Conservation (phyloP, 2,113 vertebrate genomes). For the Rousettus leschenaultii region DNA sequence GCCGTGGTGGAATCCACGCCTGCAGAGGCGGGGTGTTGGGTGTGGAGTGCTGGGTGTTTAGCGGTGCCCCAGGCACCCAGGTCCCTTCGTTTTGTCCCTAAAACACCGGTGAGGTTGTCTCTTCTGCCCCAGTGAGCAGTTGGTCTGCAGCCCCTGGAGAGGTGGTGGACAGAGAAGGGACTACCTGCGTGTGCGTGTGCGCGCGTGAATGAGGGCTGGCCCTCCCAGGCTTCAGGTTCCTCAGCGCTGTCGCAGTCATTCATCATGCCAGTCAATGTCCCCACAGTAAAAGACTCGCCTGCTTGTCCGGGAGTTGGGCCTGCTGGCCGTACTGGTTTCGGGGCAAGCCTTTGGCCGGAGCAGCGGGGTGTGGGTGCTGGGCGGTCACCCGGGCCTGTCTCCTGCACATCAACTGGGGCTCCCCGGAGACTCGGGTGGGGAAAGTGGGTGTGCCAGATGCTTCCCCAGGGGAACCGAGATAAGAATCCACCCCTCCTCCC, state of each 20-base stretch:
- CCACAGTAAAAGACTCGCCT: accelerated
- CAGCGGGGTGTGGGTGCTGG: not conserved
- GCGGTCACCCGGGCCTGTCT: not conserved
- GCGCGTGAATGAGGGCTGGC: accelerated
- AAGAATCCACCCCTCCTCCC: accelerated
- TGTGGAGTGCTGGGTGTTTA: no score
- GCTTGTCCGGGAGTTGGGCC: not conserved
- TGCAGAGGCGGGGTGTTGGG: not conserved
- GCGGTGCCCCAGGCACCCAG: not conserved
- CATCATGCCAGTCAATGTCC: accelerated
- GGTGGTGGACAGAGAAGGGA: not conserved
- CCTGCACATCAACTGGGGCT: not conserved
- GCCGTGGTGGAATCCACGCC: not conserved
- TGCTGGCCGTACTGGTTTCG: not conserved
- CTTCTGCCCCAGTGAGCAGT: not conserved
- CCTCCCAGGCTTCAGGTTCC: not conserved
- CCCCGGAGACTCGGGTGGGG: not conserved
- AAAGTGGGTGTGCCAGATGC: not conserved
- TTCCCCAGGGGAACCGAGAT: not conserved
- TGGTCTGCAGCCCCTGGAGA: not conserved
- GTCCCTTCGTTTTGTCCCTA: not conserved
- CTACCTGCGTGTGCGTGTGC: no score
- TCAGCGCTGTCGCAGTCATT: accelerated
- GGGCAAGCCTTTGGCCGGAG: not conserved
- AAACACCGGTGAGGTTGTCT: not conserved